These are phyloP conservation scores for Smithornis capensis DNA, from an alignment of 2,113 vertebrate species.

Conservation along the genomic window DNA sequence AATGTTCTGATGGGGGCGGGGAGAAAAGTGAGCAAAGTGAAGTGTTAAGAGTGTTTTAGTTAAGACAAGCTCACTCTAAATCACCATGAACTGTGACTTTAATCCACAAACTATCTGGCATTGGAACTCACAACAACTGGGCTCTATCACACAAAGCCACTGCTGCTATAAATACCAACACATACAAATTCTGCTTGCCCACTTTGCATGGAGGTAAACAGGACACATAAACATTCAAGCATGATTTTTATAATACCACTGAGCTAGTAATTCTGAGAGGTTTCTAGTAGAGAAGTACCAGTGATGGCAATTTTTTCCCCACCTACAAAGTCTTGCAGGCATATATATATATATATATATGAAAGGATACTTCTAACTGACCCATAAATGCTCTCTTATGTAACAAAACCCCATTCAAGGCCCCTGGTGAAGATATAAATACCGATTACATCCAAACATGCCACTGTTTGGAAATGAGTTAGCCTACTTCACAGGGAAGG, in stretches of 20 bases:
- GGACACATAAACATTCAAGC: neutral
- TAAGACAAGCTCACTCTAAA: fast-evolving
- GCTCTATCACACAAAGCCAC: neutral
- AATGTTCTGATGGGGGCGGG: fast-evolving
- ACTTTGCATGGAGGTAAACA: neutral
- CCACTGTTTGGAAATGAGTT: neutral
- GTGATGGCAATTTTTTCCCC: fast-evolving
- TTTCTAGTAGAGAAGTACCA: neutral
- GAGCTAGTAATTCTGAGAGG: neutral
- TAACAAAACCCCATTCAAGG: neutral
- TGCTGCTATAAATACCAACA: neutral
- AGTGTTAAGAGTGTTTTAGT: neutral
- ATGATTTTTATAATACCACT: neutral
- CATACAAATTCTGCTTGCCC: neutral
- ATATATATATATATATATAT: fast-evolving
- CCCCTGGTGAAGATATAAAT: neutral
- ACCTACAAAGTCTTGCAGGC: neutral
- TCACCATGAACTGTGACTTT: neutral
- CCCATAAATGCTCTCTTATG: neutral
- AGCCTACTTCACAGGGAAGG: neutral
- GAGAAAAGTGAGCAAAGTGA: fast-evolving
- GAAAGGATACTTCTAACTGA: neutral
- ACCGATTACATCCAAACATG: neutral
- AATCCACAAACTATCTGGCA: neutral
- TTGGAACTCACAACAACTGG: neutral